Evolutionary conservation across 2,888 invertebrate genomes (phyloP).

Genomic region (Philaethria dido): DNA sequence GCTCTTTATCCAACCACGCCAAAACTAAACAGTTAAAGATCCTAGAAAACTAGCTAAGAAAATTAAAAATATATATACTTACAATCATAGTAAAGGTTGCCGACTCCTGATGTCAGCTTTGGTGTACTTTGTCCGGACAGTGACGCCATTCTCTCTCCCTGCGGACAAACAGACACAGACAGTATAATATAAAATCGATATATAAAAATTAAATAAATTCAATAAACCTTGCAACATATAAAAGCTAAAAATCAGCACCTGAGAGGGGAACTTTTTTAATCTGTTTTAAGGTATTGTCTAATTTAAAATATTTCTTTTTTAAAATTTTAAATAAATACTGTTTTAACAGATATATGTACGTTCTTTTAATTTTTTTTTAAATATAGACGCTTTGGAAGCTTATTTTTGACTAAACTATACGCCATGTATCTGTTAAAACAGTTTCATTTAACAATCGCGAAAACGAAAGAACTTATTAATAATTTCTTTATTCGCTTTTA

Average conservation of each 20-base stretch:
- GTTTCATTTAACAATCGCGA: background rate
- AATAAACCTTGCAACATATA: conserved; percentile 21
- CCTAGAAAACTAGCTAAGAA: too few relatives aligned
- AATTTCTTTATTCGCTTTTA: background rate
- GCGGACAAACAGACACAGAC: conserved; percentile 42
- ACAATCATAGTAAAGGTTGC: conserved; percentile 80
- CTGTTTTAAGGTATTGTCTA: background rate
- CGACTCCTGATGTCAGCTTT: conserved; percentile 72
- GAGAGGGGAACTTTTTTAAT: background rate
- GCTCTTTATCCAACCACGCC: too few relatives aligned
- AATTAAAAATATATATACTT: conserved; percentile 53
- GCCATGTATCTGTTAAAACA: background rate
- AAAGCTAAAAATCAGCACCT: conserved; percentile 11
- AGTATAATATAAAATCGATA: background rate
- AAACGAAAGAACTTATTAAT: background rate
- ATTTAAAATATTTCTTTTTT: background rate
- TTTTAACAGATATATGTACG: background rate
- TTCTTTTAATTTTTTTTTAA: too few relatives aligned
- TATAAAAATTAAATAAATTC: background rate
- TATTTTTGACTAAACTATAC: background rate
- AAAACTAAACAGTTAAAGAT: too few relatives aligned
- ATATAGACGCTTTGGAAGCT: too few relatives aligned
- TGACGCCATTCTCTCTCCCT: conserved; percentile 79
- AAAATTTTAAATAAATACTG: background rate
- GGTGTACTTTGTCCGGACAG: conserved; percentile 75